Evolutionary conservation across 2,888 invertebrate species (phyloP), one percentile per base, ranked within the genome.

Genomic region (Acheta domesticus): DNA sequence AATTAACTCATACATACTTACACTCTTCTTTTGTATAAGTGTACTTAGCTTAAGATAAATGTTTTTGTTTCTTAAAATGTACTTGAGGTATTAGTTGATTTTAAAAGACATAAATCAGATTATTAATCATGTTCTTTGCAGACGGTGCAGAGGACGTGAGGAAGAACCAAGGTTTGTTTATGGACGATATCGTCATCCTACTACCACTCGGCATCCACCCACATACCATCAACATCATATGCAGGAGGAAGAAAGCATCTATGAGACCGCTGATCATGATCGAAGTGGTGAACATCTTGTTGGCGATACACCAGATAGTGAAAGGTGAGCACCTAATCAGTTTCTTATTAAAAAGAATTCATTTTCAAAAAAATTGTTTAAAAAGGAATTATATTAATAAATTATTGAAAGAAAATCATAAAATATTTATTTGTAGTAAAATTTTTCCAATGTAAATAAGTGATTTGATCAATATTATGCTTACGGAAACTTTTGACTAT

Each of bases 251-350:
- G 95, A 95, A 87, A 93, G 94, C 86, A 93, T 95, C 85, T 95
- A 95, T 87, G 95, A 95, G 89, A 94, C 93, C 85, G 95, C 95
- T 84, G 93, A 93, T 86, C 92, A 92, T 86, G 92, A 92, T 85
- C 89, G 91, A 86, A 89, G 90, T 85, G 88, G 89, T 84, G 92
- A 92, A 87, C 81, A 82, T 79, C 90, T 92, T 81, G 92, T 93
- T 86, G 92, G 93, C 83, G 94, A 95, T 88, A 94, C 93, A 83
- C 94, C 94, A 84, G 95, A 95, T 87, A 94, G 94, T 88, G 95
- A 94, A 91, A 95, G 95, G 95, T 95, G 91, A 90, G 89, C 36
- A 76, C n/a, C 62, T 62, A 62, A 62, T 62, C 62, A 62, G 4
- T 62, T 75, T 21, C 75, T 23, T n/a, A 23, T 20, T 5, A n/a